Evolutionary conservation across 2,888 invertebrate species (phyloP), one percentile per base, ranked within the genome.

Genomic region (Sphinx pinastri): DNA sequence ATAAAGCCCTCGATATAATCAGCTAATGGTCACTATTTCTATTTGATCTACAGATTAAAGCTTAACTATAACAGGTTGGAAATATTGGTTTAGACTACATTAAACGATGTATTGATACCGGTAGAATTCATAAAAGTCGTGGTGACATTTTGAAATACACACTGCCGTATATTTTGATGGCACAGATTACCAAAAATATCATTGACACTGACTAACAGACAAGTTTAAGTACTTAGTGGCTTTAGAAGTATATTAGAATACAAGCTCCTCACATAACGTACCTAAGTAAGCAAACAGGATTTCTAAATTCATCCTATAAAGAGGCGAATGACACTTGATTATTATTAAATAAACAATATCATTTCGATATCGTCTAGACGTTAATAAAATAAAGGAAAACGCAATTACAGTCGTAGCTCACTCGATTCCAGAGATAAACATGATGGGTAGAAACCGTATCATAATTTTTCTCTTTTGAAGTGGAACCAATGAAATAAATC

Each of bases 351-450:
- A 25, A 25, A 25, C 1, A 25, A 25, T 25, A 25, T 25, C 25
- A 25, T 25, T 25, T 25, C 25, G 25, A 25, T n/a, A n/a, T 52
- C n/a, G 16, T 54, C 16, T 16, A 54, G 54, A 54, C n/a, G 16
- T n/a, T 54, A 54, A 54, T 54, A 52, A 52, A 52, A 52, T 52
- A 54, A 54, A 54, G 16, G 54, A 54, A 54, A 16, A 54, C 54
- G 54, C 54, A 54, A 54, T 54, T 54, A 54, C 7, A 16, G 38
- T 52, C n/a, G n/a, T 54, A 54, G 5, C n/a, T n/a, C n/a, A 54
- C 16, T 54, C n/a, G 1, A 54, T 54, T n/a, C 16, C n/a, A 16
- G 54, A 54, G 16, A 16, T 10, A 54, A 52, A 14, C n/a, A 38
- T 10, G 38, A 38, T 38, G 31, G 38, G 14, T 13, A 38, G 0